Conservation (phyloP, 2,797 vertebrate genomes). For the Synaphobranchus kaupii region DNA sequence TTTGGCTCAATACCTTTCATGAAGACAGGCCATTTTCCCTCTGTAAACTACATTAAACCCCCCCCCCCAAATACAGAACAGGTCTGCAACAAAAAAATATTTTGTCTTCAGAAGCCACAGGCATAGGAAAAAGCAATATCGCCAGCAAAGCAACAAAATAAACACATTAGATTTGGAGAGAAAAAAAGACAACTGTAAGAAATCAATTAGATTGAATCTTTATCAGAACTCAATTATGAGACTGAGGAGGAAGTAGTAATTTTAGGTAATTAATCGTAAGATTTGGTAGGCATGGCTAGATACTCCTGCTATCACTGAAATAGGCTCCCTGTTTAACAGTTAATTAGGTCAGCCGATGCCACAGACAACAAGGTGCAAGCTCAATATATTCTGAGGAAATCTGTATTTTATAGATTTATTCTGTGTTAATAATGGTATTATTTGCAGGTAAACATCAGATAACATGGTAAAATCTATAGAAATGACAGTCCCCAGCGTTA, state of each 20-base stretch:
- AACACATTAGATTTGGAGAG: conserved; percentile 30
- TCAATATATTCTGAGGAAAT: neutral
- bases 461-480: neutral
- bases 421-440: neutral
- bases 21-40: conserved; percentile 44
- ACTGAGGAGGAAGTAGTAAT: conserved; percentile 25
- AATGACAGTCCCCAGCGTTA: neutral
- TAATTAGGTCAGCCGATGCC: neutral
- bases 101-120: conserved; percentile 26
- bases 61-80: neutral
- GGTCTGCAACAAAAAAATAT: conserved; percentile 22
- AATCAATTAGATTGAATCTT: conserved; percentile 41
- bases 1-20: conserved; percentile 41
- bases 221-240: conserved; percentile 28
- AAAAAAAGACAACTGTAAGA: conserved; percentile 26
- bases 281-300: conserved; percentile 28
- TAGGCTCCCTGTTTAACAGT: conserved; percentile 17
- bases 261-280: conserved; percentile 24
- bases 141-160: conserved; percentile 29
- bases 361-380: neutral
- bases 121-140: conserved; percentile 24
- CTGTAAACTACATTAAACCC: conserved; percentile 60
- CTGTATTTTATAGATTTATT: neutral
- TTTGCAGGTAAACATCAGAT: neutral
- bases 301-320: conserved; percentile 25